Base-by-base conservation (phyloP, 2,113 vertebrate species). In the Pachypanchax playfairii region DNA sequence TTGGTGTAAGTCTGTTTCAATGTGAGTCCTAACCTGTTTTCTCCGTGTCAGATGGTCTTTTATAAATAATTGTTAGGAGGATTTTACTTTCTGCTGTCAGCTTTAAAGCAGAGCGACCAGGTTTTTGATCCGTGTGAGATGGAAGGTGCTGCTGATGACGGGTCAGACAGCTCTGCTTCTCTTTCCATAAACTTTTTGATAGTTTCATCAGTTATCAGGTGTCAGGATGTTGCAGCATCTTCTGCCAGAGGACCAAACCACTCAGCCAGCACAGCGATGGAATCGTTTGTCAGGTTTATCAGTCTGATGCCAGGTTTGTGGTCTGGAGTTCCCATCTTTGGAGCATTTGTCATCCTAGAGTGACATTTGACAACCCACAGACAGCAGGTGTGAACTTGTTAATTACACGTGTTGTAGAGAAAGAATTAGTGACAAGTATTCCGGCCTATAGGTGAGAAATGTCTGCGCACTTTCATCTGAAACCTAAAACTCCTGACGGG, bases 311-410 rank as follows among this genome's bases (percentile, higher is more conserved):
- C 0, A 4, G 41, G 38, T 15, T 28, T 48, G 41, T 31, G 10
- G 12, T 10, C 35, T 36, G 15, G 28, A 33, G 51, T 64, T 44
- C 44, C 38, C 3, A n/a, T 20, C 53, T 50, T 51, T 3, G 15
- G n/a, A 21, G 44, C 4, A 2, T 21, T 35, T 6, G 13, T 60
- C 39, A 33, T 36, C 22, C 35, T 44, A 22, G 48, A 39, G 6
- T 53, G 71, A 44, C 52, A 38, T 58, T 20, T 60, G 50, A 57
- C 39, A 46, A 20, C 20, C 35, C 6, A 9, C 65, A 25, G 56
- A 18, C 44, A 75, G 42, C 59, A 65, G 42, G 56, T 69, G 49
- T 49, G 57, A 38, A 52, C 59, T 35, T 36, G 39, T 33, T 76
- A 47, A 54, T 52, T 13, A 25, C 33, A 65, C n/a, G 25, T 43